Evolutionary conservation across 2,113 vertebrate genomes (phyloP).

Genomic region (Dinomys branickii): DNA sequence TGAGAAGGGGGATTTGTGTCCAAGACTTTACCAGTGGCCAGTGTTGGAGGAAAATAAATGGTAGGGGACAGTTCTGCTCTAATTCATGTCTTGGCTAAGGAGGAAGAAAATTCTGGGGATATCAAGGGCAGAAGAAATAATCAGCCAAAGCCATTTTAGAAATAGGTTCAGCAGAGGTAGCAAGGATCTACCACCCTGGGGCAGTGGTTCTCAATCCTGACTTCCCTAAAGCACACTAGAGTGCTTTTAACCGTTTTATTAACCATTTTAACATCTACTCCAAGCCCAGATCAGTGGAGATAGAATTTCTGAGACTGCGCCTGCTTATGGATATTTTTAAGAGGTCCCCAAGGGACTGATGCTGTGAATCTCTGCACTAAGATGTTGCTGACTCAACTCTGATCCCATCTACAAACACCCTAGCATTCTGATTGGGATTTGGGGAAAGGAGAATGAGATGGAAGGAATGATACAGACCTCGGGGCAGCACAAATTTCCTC

Average conservation of each 20-base stretch:
- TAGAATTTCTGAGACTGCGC: neutral
- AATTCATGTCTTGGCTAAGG: neutral
- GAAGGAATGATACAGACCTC: neutral
- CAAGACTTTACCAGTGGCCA: neutral
- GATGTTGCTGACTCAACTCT: neutral
- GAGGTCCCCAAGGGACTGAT: neutral
- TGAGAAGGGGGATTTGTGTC: neutral
- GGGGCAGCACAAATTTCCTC: neutral
- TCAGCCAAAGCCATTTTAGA: neutral
- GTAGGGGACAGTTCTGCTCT: neutral
- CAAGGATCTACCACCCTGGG: neutral
- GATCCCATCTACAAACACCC: neutral
- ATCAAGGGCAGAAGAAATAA: neutral
- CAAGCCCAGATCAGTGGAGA: neutral
- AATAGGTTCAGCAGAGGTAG: neutral
- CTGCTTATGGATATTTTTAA: neutral
- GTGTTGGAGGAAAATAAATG: neutral
- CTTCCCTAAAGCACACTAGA: neutral
- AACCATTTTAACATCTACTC: neutral
- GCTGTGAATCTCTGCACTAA: neutral
- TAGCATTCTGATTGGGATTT: neutral
- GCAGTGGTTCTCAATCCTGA: neutral
- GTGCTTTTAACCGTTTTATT: constrained; percentile 6
- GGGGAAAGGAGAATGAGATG: neutral
- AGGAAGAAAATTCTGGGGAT: neutral